phyloP scores from a whole-genome alignment of 2,888 invertebrate species.

The Leucania comma region DNA sequence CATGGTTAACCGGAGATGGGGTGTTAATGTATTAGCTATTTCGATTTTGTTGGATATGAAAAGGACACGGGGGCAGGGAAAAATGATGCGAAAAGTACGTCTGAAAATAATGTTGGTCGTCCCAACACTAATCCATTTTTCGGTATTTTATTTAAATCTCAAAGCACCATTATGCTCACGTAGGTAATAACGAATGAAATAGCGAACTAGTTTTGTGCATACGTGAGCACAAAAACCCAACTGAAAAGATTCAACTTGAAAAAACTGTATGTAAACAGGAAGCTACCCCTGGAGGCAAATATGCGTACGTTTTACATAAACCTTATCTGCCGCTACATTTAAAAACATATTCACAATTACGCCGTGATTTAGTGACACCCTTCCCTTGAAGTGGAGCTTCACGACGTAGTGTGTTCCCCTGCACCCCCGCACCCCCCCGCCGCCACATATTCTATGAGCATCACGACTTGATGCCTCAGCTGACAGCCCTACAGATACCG shows the following conservation, averaged over 20 bases:
- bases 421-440: neutral
- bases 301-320: constrained; percentile 27
- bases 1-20: neutral
- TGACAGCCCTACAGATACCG: constrained; percentile 76
- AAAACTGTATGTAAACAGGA: constrained; percentile 23
- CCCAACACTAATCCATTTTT: neutral
- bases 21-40: neutral
- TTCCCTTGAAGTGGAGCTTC: constrained; percentile 23
- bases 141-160: neutral
- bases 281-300: neutral
- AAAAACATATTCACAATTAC: constrained; percentile 57
- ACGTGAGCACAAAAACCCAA: neutral
- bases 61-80: neutral
- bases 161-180: neutral
- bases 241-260: neutral
- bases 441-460: constrained; percentile 63
- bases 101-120: neutral
- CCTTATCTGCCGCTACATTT: constrained; percentile 51
- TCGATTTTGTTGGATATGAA: neutral
- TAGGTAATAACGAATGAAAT: neutral
- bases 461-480: constrained; percentile 72
- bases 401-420: neutral
- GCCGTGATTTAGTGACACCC: constrained; percentile 47
- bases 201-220: neutral
- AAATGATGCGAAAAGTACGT: neutral